Evolutionary conservation across 2,113 vertebrate species (phyloP).

Genomic region (Lasiurus cinereus): DNA sequence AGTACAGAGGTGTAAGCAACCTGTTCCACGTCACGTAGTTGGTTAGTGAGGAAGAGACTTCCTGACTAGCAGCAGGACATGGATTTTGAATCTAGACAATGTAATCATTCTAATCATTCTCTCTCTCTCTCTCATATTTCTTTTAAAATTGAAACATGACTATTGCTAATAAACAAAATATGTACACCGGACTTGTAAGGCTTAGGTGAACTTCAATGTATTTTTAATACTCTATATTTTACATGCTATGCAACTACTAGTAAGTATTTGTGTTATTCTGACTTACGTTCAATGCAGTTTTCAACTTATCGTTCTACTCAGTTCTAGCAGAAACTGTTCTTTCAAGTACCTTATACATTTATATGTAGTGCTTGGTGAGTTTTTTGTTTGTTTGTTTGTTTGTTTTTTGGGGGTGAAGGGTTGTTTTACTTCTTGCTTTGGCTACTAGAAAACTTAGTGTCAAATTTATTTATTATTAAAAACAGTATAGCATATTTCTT

Average conservation of each 20-base stretch:
- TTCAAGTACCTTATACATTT: not conserved
- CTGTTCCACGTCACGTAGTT: not conserved
- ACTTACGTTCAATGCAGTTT: not conserved
- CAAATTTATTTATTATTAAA: not conserved
- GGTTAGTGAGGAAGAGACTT: not conserved
- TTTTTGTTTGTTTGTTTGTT: not conserved
- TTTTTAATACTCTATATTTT: not conserved
- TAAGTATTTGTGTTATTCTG: not conserved
- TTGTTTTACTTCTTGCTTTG: conserved; percentile 1
- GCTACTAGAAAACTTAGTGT: not conserved
- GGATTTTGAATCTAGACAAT: not conserved
- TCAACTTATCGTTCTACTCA: not conserved
- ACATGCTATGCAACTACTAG: not conserved
- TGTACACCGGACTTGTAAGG: not conserved
- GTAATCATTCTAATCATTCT: not conserved
- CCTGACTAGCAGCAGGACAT: not conserved
- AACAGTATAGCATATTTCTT: not conserved
- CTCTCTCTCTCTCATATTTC: not conserved
- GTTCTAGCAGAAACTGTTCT: not conserved
- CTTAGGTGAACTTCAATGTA: not conserved
- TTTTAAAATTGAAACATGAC: not conserved
- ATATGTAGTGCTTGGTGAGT: not conserved
- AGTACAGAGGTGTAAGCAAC: not conserved
- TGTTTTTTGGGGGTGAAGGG: not conserved
- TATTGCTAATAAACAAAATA: not conserved